Evolutionary conservation across 92 coral and sea anemone species (phyloP).

Genomic region (Montipora capitata): DNA sequence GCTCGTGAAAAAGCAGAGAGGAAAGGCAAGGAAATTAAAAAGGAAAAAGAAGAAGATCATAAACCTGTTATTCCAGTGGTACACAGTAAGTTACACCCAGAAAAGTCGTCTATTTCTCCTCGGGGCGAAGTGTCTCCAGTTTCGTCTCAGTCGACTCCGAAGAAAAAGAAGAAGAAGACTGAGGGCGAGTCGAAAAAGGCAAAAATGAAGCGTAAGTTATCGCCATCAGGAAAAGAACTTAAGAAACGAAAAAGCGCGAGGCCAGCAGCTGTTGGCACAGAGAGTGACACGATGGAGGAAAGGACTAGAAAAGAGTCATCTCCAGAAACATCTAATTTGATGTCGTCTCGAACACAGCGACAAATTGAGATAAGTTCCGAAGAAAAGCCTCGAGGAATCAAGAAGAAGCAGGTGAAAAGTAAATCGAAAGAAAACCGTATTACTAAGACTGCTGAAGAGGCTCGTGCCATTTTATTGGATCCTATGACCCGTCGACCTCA

Average conservation of each 20-base stretch:
- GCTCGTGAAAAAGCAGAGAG: conserved; percentile 72
- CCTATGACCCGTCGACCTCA: neutral
- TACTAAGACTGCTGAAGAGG: conserved; percentile 5
- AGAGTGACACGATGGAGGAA: conserved; percentile 23
- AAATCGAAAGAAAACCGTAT: conserved; percentile 3
- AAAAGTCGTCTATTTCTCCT: conserved; percentile 76
- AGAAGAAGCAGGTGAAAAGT: conserved; percentile 33
- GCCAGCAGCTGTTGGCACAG: conserved; percentile 37
- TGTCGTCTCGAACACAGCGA: neutral
- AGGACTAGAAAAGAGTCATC: conserved; percentile 39
- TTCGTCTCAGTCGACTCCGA: conserved; percentile 70
- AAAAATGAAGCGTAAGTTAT: conserved; percentile 71
- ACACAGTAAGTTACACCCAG: conserved; percentile 91
- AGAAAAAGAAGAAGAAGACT: conserved; percentile 87
- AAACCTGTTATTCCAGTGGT: conserved; percentile 83
- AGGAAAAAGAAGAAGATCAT: conserved; percentile 74
- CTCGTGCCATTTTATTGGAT: conserved; percentile 21
- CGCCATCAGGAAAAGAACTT: conserved; percentile 66
- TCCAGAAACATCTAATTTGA: conserved; percentile 12
- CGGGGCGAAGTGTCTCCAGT: conserved; percentile 66
- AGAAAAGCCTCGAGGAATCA: conserved; percentile 20
- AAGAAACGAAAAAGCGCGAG: conserved; percentile 49
- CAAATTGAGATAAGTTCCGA: neutral
- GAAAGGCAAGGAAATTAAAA: conserved; percentile 56
- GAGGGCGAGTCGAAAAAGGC: conserved; percentile 77